Evolutionary conservation across 2,888 invertebrate genomes (phyloP), one percentile per base, ranked within the genome.

Genomic region (Junonia oenone): DNA sequence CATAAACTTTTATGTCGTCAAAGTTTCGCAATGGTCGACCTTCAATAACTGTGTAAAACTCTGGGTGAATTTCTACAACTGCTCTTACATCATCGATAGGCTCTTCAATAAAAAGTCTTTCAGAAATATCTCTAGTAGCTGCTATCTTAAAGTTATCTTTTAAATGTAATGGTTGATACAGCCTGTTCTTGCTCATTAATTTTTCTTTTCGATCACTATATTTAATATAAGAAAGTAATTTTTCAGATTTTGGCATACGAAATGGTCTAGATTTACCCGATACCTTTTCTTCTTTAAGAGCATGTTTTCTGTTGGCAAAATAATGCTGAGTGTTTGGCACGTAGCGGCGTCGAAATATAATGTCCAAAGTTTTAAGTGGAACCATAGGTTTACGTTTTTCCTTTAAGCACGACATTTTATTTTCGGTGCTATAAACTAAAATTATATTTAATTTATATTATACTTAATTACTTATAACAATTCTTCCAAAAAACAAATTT

Each of bases 11-110:
- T 47, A 91, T 84, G 58, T 92, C 92, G 61, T 93, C 91, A 63
- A 89, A 91, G 64, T 91, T 90, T 48, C 90, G 83, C 22, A 93
- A 83, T 0, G 93, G 91, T 29, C 93, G 87, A 6, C 93, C 93
- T 73, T 91, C 91, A 31, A 93, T 88, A 33, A 92, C 91, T 0
- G 90, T 90, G 70, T 93, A 94, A 73, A 93, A 94, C 61, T 92
- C 91, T 0, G 93, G 92, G 71, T 94, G 93, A 35, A 94, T 88
- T 75, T 94, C 93, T 13, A 92, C 84, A 47, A 94, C 92, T 1
- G 93, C 92, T 62, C 90, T 88, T 26, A 91, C 90, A 59, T 87
- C 87, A 65, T 92, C 88, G 27, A 81, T 77, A n/a, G 91, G 87
- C 63, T 92, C 91, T 70, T 91, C 81, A 19, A 93, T 84, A 54